These are phyloP conservation scores for Amphiprion percula DNA, from an alignment of 2,113 vertebrate genomes.

Conservation along the genomic window DNA sequence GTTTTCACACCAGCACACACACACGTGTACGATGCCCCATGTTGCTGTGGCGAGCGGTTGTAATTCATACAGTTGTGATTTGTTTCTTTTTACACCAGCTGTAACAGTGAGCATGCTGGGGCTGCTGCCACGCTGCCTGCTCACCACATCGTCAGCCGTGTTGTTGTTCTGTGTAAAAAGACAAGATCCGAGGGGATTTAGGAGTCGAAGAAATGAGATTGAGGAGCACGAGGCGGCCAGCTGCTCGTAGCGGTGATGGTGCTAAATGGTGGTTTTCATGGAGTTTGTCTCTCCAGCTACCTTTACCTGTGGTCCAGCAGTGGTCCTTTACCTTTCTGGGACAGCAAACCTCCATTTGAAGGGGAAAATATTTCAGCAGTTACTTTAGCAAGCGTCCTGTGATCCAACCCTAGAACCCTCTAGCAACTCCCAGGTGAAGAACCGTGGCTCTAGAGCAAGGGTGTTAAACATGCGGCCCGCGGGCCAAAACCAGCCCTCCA, in stretches of 20 bases:
- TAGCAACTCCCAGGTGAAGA: too few relatives aligned
- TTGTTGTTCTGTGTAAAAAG: constrained; percentile 44
- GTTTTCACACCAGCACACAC: constrained; percentile 1
- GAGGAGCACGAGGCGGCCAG: constrained; percentile 15
- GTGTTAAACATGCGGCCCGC: too few relatives aligned
- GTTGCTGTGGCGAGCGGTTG: constrained; percentile 36
- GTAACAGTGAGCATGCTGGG: constrained; percentile 1
- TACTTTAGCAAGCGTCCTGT: too few relatives aligned
- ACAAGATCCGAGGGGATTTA: constrained; percentile 40
- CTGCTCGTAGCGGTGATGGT: constrained; percentile 13
- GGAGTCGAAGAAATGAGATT: constrained; percentile 28
- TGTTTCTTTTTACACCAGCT: constrained; percentile 55
- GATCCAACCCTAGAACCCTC: too few relatives aligned
- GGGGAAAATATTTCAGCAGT: neutral
- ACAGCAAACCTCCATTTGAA: too few relatives aligned
- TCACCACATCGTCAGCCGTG: constrained; percentile 49
- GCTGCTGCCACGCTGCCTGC: constrained; percentile 25
- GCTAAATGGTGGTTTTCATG: constrained; percentile 6
- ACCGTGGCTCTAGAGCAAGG: too few relatives aligned
- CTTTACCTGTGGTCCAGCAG: neutral
- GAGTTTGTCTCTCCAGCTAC: neutral
- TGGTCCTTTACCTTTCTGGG: neutral
- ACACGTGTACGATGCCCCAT: constrained; percentile 18
- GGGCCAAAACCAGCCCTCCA: too few relatives aligned
- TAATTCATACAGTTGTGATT: constrained; percentile 47